Percentiles rank a stretch among this genome's conserved stretches.
Evolutionary conservation across 92 coral and sea anemone genomes (phyloP).

Genomic region (Epizoanthus scotinus): DNA sequence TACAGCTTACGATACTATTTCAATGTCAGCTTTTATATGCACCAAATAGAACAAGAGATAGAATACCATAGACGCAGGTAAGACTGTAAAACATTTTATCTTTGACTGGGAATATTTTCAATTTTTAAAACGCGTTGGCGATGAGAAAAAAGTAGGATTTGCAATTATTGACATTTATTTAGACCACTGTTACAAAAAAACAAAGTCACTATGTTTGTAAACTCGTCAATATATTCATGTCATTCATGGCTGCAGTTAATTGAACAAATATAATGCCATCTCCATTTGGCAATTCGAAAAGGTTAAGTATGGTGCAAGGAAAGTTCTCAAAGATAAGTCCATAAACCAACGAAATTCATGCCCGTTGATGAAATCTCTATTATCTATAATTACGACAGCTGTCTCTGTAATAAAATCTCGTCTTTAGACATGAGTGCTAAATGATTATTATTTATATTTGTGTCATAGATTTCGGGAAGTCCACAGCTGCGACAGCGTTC

Average conservation of each 20-base stretch:
- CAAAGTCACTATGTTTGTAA: neutral
- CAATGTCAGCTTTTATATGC: neutral
- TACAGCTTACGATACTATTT: too few species aligned
- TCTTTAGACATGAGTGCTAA: neutral
- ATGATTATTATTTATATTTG: neutral
- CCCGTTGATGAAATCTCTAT: neutral
- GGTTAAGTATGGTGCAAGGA: too few species aligned
- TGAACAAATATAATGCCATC: too few species aligned
- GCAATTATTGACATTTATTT: neutral
- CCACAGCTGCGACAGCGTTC: neutral
- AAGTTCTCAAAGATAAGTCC: too few species aligned
- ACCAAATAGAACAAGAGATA: neutral
- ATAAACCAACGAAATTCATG: too few species aligned
- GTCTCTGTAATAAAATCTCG: neutral
- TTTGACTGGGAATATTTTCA: neutral
- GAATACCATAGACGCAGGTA: too few species aligned
- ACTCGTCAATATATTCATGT: too few species aligned
- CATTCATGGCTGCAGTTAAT: too few species aligned
- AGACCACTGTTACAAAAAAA: neutral
- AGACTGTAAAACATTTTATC: too few species aligned
- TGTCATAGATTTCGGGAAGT: neutral
- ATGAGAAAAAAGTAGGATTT: too few species aligned
- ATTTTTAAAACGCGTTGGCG: neutral
- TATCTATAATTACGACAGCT: neutral
- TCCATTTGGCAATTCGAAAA: too few species aligned